Evolutionary conservation across 2,888 invertebrate species (phyloP).

Genomic region (Erannis defoliaria): DNA sequence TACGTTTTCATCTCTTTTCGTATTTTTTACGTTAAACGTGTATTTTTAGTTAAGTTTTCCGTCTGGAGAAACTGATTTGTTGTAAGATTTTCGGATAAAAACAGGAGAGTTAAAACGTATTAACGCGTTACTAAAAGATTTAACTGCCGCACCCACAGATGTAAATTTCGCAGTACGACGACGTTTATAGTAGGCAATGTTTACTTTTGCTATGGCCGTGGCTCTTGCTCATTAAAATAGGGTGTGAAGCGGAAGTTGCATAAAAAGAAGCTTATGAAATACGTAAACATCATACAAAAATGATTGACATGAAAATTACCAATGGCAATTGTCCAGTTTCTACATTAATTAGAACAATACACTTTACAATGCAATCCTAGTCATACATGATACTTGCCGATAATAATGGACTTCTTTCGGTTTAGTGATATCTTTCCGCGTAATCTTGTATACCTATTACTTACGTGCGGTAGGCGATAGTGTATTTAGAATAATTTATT

Average conservation of each 20-base stretch:
- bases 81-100: conserved; percentile 7
- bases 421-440: too few relatives aligned
- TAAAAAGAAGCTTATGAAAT: conserved; percentile 10
- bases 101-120: conserved; percentile 18
- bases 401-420: too few relatives aligned
- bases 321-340: conserved; percentile 11
- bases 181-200: conserved; percentile 26
- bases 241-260: conserved; percentile 17
- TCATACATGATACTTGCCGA: too few relatives aligned
- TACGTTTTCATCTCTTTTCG: conserved; percentile 4
- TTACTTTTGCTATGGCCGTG: conserved; percentile 18
- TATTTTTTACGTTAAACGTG: conserved; percentile 13
- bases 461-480: too few relatives aligned
- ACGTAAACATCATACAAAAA: conserved; percentile 4
- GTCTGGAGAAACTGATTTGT: conserved; percentile 13
- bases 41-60: conserved; percentile 25
- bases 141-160: conserved; percentile 19
- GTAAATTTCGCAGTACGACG: conserved; percentile 23
- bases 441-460: too few relatives aligned
- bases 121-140: conserved; percentile 23
- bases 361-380: too few relatives aligned
- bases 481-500: too few relatives aligned
- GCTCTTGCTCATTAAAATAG: conserved; percentile 20
- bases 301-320: conserved; percentile 2
- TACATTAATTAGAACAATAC: too few relatives aligned